These are phyloP conservation scores for Drosophila subobscura DNA, from an alignment of 1,140 invertebrate species.

Conservation along the genomic window DNA sequence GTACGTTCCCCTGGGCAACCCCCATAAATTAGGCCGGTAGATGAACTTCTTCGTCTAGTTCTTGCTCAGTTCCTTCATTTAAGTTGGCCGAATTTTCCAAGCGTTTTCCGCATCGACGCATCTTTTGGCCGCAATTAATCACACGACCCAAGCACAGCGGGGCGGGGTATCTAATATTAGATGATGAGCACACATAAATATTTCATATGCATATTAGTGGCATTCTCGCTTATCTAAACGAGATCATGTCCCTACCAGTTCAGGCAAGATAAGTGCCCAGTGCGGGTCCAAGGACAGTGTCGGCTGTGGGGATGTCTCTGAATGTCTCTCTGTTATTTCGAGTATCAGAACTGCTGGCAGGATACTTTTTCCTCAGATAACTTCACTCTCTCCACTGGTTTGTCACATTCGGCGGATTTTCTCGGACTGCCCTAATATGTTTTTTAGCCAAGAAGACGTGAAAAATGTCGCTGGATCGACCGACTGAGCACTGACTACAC, in stretches of 20 bases:
- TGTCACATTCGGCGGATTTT: background rate
- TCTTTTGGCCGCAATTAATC: constrained; percentile 61
- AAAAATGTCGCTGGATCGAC: constrained; percentile 64
- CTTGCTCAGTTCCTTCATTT: constrained; percentile 33
- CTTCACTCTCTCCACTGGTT: background rate
- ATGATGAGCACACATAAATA: constrained; percentile 42
- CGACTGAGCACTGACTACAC: constrained; percentile 37
- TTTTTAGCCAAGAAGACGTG: constrained; percentile 63
- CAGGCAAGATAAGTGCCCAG: constrained; percentile 15
- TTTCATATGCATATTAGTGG: constrained; percentile 64
- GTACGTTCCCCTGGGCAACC: background rate
- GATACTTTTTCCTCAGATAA: background rate
- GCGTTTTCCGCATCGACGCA: constrained; percentile 63
- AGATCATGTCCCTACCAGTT: constrained; percentile 44
- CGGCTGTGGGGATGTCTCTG: too few species aligned
- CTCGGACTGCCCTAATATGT: background rate
- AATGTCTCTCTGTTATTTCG: background rate
- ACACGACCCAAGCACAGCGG: constrained; percentile 51
- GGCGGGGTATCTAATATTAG: constrained; percentile 10
- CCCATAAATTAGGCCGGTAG: constrained; percentile 43
- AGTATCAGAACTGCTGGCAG: background rate
- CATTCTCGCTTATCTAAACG: constrained; percentile 35
- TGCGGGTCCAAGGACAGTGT: too few species aligned
- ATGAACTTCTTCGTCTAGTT: constrained; percentile 18
- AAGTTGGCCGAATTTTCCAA: constrained; percentile 58